Conservation (phyloP, 2,888 invertebrate genomes). For the Agrochola litura region DNA sequence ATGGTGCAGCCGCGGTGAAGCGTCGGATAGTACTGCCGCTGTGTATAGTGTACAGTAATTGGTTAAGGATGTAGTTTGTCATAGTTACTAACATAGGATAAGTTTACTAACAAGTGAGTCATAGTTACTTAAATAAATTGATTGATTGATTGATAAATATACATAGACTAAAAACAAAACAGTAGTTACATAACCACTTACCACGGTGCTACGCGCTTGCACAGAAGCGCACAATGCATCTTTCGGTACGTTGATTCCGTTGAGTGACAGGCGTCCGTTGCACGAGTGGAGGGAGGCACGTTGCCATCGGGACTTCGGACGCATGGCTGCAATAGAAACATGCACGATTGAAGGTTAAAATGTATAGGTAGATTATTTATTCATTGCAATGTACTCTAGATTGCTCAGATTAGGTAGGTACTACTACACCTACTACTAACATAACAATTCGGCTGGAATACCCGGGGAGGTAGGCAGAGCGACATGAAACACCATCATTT, state of each 20-base stretch:
- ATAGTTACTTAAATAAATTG: too few relatives aligned
- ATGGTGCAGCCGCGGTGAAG: too few relatives aligned
- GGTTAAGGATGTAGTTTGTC: too few relatives aligned
- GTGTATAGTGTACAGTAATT: too few relatives aligned
- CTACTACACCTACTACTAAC: not conserved
- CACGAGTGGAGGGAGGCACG: conserved; percentile 78
- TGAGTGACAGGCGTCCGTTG: conserved; percentile 70
- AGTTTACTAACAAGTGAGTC: too few relatives aligned
- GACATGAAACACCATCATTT: too few relatives aligned
- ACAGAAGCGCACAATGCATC: conserved; percentile 82
- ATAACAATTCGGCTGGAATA: not conserved
- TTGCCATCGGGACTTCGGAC: conserved; percentile 76
- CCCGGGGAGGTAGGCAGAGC: not conserved
- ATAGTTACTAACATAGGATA: too few relatives aligned
- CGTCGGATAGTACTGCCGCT: too few relatives aligned
- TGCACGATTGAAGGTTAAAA: not conserved
- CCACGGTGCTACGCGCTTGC: conserved; percentile 76
- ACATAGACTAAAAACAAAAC: conserved; percentile 8
- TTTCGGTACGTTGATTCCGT: conserved; percentile 69
- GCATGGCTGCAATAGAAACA: conserved; percentile 50
- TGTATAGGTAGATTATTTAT: not conserved
- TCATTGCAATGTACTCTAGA: too few relatives aligned
- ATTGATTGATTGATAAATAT: too few relatives aligned
- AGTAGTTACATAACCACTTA: conserved; percentile 63
- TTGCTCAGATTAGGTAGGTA: too few relatives aligned